These are phyloP conservation scores for Anoplophora glabripennis DNA, from an alignment of 1,140 invertebrate genomes.

Conservation along the genomic window DNA sequence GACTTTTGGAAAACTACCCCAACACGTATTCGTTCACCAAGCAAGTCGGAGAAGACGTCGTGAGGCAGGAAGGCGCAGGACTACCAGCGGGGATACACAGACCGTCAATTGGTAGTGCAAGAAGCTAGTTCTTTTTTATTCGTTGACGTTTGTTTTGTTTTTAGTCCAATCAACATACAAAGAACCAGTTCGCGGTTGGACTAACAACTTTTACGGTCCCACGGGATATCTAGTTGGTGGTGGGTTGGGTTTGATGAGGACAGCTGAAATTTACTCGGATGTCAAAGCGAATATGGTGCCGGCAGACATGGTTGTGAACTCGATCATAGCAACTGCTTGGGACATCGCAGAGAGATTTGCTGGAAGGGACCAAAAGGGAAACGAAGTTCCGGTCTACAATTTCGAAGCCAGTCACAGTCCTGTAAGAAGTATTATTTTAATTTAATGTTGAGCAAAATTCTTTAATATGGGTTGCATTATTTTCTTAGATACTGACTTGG, in stretches of 20 bases:
- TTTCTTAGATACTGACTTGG: slow-evolving; percentile 53
- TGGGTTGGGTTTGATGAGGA: slow-evolving; percentile 68
- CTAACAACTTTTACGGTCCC: slow-evolving; percentile 90
- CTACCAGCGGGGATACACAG: slow-evolving; percentile 73
- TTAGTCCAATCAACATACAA: slow-evolving; percentile 78
- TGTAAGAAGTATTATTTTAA: too few species aligned
- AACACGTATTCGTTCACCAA: slow-evolving; percentile 87
- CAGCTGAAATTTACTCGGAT: slow-evolving; percentile 60
- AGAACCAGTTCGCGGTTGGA: slow-evolving; percentile 75
- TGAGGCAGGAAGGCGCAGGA: slow-evolving; percentile 61
- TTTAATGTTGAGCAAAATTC: too few species aligned
- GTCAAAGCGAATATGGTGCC: slow-evolving; percentile 80
- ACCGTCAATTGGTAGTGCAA: slow-evolving; percentile 64
- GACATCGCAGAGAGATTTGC: slow-evolving; percentile 21
- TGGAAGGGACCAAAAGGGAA: too few species aligned
- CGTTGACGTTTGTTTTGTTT: too few species aligned
- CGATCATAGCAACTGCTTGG: slow-evolving; percentile 63
- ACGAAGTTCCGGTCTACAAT: slow-evolving; percentile 64
- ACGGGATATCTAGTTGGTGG: slow-evolving; percentile 58
- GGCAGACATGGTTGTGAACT: slow-evolving; percentile 80
- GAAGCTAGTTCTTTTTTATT: too few species aligned
- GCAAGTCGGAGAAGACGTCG: slow-evolving; percentile 71
- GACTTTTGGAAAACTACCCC: slow-evolving; percentile 69
- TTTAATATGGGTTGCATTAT: too few species aligned
- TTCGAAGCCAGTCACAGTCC: slow-evolving; percentile 65